Conservation (phyloP, 2,888 invertebrate species). For the Syritta pipiens region DNA sequence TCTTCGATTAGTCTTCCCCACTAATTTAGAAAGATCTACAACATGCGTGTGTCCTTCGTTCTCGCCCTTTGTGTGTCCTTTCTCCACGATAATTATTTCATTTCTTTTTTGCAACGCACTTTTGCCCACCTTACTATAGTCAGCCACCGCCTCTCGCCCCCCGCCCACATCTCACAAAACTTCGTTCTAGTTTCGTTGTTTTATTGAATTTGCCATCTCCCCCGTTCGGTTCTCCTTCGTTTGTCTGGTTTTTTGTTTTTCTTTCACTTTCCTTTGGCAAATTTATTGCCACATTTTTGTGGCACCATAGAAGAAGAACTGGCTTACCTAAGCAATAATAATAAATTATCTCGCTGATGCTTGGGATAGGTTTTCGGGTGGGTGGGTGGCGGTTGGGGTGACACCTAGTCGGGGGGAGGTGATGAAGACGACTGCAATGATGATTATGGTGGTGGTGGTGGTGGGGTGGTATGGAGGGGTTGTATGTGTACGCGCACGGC, state of each 20-base stretch:
- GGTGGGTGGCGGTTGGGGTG: not conserved
- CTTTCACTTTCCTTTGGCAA: constrained; percentile 41
- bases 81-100: constrained; percentile 51
- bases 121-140: constrained; percentile 16
- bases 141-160: not conserved
- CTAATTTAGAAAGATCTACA: constrained; percentile 40
- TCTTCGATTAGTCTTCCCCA: constrained; percentile 43
- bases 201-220: constrained; percentile 58
- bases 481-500: no score
- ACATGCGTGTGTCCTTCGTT: constrained; percentile 8
- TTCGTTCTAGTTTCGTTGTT: constrained; percentile 52
- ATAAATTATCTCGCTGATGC: constrained; percentile 67
- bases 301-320: constrained; percentile 61
- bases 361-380: constrained; percentile 16
- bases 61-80: constrained; percentile 9
- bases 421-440: constrained; percentile 50
- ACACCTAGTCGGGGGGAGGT: not conserved
- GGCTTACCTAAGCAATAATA: constrained; percentile 69
- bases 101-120: constrained; percentile 48
- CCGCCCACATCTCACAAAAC: constrained; percentile 1
- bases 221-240: not conserved
- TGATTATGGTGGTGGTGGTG: constrained; percentile 47
- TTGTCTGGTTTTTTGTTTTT: constrained; percentile 5
- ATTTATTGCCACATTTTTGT: constrained; percentile 68
- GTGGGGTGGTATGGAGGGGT: not conserved